Conservation (phyloP, 1,140 invertebrate genomes). For the Polypedilum pembai region DNA sequence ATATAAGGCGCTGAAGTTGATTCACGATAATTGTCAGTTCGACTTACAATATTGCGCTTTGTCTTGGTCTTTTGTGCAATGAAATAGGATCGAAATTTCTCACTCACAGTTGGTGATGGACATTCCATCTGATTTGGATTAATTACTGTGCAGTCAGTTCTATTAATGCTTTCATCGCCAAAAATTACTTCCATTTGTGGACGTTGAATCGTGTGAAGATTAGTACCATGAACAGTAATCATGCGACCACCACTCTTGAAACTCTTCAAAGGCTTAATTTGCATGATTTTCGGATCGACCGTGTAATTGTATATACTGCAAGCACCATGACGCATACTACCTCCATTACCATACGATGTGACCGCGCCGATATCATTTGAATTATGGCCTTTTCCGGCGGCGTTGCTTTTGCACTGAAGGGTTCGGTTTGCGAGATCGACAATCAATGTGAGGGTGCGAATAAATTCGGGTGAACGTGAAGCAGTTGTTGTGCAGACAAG, state of each 20-base stretch:
- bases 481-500: conserved; percentile 80
- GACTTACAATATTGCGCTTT: conserved; percentile 31
- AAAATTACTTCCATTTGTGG: conserved; percentile 67
- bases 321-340: background rate
- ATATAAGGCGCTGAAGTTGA: conserved; percentile 33
- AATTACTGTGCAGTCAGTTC: conserved; percentile 74
- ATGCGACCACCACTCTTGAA: conserved; percentile 87
- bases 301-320: conserved; percentile 74
- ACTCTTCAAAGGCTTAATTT: conserved; percentile 80
- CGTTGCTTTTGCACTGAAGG: conserved; percentile 46
- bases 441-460: conserved; percentile 56
- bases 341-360: background rate
- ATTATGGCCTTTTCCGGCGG: background rate
- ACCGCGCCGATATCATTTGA: conserved; percentile 3
- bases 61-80: conserved; percentile 33
- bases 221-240: conserved; percentile 86
- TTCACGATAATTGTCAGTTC: background rate
- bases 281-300: conserved; percentile 86
- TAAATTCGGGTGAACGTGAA: conserved; percentile 47
- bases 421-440: conserved; percentile 79
- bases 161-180: conserved; percentile 56
- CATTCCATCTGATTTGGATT: conserved; percentile 91
- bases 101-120: conserved; percentile 76
- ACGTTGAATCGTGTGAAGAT: conserved; percentile 84
- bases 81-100: conserved; percentile 44